Evolutionary conservation across 2,888 invertebrate species (phyloP), one percentile per base, ranked within the genome.

Genomic region (Euzetes globulus): DNA sequence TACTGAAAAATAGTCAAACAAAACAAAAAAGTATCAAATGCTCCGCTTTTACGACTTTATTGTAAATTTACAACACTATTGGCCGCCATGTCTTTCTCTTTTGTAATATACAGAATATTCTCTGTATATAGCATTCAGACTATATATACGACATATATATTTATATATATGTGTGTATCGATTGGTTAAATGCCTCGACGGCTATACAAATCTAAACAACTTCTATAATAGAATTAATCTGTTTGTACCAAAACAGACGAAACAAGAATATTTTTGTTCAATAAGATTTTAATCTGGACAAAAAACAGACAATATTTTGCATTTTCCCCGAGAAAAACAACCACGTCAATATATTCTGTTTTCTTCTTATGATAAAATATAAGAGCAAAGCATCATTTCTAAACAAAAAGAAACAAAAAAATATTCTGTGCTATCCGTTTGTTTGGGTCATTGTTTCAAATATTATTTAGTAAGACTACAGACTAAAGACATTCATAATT

Each of bases 131-230:
- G 11, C 41, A 41, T 41, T 41, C 41, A 41, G 11, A 22, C 29
- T 11, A 58, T 58, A 58, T 27, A 27, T 60, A 29, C 60, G 60
- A 27, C 25, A 29, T 25, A 29, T 7, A 25, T 5, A 27, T 58
- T 5, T 60, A 7, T 60, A 60, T 60, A 29, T 60, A 55, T 55
- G 25, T 22, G 25, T 22, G 27, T 63, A 68, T 68, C 22, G 68
- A 68, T 68, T 37, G 45, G 41, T 68, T 68, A 68, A 68, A 68
- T 41, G 68, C 68, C 68, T 68, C 68, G n/a, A 41, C n/a, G 68
- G 68, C 68, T 41, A 41, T 55, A 22, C 41, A 68, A 41, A 11
- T 68, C 19, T 37, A 19, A 65, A 29, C 4, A 22, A 63, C 63
- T 22, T 25, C 19, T 33, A 4, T 41, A 41, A 37, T 68, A 68